Evolutionary conservation across 1,140 invertebrate species (phyloP), one percentile per base, ranked within the genome.

Genomic region (Cydia amplana): DNA sequence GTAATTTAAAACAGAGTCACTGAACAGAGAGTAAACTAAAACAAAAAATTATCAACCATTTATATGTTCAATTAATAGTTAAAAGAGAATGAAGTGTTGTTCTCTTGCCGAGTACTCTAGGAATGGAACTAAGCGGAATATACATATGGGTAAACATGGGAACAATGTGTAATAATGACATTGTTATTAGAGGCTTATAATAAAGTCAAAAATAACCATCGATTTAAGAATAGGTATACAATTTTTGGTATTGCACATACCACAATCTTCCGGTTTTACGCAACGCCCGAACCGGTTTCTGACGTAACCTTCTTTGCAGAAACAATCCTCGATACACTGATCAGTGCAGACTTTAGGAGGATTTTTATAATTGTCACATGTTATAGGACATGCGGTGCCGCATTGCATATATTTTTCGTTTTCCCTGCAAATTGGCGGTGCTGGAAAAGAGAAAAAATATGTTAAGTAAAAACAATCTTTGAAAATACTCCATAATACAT

Each of bases 251-350:
- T 28, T 28, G 60, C 20, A 65, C 63, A 74, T 20, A 75, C 77
- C 73, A 75, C 79, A 80, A 5, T 79, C 32, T 65, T 65, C 67
- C 6, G 64, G 16, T 16, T 28, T 72, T 6, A 80, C 67, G 32
- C 79, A 80, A 20, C 65, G n/a, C 18, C 72, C 72, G 14, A 74
- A 32, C 14, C 40, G 32, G 73, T 77, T 60, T 63, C 77, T 73
- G 5, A 79, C 79, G 75, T 73, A 75, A 10, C 77, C 79, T 10
- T 43, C 28, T 36, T 75, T 63, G 72, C 78, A 79, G 75, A 77
- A 77, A 64, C 78, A 79, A 1, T 74, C 76, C 43, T 40, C 20
- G 46, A 77, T 23, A 49, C 78, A 79, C 6, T 60, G 36, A 0
- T 25, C 9, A 23, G 75, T 46, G 46, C 78, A 79, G 1, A 49